phyloP scores from a whole-genome alignment of 2,113 vertebrate species.

The Todiramphus saurophagus region DNA sequence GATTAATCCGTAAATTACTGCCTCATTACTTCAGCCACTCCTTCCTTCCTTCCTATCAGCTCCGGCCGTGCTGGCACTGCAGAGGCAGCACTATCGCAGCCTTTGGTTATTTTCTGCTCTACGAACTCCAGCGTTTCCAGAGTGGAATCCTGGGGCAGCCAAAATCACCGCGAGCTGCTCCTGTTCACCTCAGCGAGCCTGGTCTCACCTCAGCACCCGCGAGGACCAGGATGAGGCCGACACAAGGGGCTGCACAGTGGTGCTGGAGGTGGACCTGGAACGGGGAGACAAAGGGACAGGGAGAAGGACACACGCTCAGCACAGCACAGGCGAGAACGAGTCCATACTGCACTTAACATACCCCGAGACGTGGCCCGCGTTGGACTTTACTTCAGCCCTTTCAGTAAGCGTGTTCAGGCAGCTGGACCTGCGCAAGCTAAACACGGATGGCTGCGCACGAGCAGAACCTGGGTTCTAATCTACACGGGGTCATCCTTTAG shows the following conservation, averaged over 20 bases:
- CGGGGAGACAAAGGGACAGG: background rate
- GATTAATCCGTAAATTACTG: background rate
- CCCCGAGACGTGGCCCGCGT: accelerated
- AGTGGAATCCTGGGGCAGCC: background rate
- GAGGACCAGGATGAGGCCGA: background rate
- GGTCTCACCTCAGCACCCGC: background rate
- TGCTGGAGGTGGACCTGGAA: background rate
- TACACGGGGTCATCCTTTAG: accelerated
- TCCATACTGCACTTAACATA: background rate
- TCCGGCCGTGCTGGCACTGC: accelerated
- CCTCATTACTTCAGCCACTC: background rate
- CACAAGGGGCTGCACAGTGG: background rate
- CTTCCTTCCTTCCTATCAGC: background rate
- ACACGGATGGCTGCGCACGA: accelerated
- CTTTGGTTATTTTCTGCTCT: background rate
- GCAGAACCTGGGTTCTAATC: background rate
- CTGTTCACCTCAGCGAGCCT: background rate
- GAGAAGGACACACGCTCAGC: background rate
- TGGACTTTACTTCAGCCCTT: background rate
- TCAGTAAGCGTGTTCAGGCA: background rate
- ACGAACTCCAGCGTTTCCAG: background rate
- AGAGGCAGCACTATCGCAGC: accelerated
- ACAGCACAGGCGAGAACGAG: background rate
- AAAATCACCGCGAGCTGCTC: background rate
- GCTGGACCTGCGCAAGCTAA: background rate